These are phyloP conservation scores for Aegithalos caudatus DNA, from an alignment of 2,113 vertebrate species.

Conservation along the genomic window DNA sequence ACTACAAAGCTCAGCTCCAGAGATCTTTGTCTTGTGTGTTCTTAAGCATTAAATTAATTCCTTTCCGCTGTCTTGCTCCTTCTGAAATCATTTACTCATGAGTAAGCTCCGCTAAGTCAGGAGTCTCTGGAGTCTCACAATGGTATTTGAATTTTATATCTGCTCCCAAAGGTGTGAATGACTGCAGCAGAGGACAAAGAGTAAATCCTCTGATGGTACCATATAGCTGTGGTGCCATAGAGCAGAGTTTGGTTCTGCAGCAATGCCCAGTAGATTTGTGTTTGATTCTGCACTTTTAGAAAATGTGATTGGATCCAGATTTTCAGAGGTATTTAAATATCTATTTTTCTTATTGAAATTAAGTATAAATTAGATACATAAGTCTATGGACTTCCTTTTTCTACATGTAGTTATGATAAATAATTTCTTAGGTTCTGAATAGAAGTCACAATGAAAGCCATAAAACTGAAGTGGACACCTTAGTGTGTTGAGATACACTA, in stretches of 20 bases:
- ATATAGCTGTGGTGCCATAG: not conserved
- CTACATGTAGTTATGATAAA: not conserved
- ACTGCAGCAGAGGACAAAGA: not conserved
- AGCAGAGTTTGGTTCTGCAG: not conserved
- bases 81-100: conserved; percentile 49
- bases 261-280: not conserved
- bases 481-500: not conserved
- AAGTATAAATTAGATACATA: not conserved
- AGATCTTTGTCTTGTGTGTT: not conserved
- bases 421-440: not conserved
- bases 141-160: conserved; percentile 18
- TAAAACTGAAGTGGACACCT: not conserved
- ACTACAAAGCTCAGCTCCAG: not conserved
- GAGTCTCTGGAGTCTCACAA: conserved; percentile 24
- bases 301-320: not conserved
- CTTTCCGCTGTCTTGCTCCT: not conserved
- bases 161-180: not conserved
- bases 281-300: not conserved
- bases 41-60: conserved; percentile 39
- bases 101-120: not conserved
- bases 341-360: not conserved
- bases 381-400: not conserved
- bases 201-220: not conserved
- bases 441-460: not conserved
- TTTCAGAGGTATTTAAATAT: not conserved